Evolutionary conservation across 2,797 vertebrate genomes (phyloP).

Genomic region (Hoplostethus atlanticus): DNA sequence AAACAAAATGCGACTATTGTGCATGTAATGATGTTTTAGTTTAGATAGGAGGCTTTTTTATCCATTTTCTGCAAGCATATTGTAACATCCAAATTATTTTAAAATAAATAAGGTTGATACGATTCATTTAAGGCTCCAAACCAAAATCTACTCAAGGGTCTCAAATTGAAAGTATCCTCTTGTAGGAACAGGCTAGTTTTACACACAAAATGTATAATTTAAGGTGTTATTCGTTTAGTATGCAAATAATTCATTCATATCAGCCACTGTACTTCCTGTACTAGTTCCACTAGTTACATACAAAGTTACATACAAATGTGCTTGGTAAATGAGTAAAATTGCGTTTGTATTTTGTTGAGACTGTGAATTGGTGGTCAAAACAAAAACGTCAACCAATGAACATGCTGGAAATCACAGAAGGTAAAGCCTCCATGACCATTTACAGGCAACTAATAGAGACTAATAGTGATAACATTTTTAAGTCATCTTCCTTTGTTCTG

Average conservation of each 20-base stretch:
- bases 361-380: neutral
- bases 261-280: no score
- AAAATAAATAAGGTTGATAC: neutral
- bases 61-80: neutral
- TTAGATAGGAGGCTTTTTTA: neutral
- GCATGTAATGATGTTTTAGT: neutral
- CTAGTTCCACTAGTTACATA: neutral
- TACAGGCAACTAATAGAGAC: neutral
- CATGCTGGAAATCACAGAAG: neutral
- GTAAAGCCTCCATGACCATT: conserved; percentile 14
- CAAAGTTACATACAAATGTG: neutral
- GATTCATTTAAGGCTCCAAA: neutral
- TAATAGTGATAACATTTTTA: neutral
- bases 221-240: no score
- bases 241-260: no score
- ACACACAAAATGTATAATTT: no score
- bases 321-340: neutral
- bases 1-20: no score
- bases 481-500: neutral
- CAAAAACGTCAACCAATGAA: neutral
- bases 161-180: neutral
- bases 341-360: no score
- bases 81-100: neutral
- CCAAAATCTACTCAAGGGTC: no score
- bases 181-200: neutral